These are phyloP conservation scores for Drosophila nigromelanica DNA, from an alignment of 1,140 invertebrate genomes.

Conservation along the genomic window DNA sequence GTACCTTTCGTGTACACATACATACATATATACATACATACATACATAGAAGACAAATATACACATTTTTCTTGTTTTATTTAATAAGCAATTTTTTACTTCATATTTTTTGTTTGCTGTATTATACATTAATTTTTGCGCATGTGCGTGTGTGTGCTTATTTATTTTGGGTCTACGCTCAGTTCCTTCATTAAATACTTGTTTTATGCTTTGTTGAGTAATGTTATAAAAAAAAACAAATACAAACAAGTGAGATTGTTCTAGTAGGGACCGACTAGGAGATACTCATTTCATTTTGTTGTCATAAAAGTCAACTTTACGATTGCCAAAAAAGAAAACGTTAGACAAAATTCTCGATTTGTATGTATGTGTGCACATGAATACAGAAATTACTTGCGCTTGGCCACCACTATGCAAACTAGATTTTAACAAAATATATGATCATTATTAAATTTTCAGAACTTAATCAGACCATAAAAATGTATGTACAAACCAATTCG, in stretches of 20 bases:
- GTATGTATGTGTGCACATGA: too few species aligned
- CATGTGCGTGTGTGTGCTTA: constrained; percentile 39
- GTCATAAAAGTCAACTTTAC: too few species aligned
- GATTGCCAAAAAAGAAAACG: too few species aligned
- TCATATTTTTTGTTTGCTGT: constrained; percentile 53
- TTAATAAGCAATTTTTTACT: constrained; percentile 71
- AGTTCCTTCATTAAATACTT: constrained; percentile 82
- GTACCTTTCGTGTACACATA: constrained; percentile 68
- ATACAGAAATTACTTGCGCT: too few species aligned
- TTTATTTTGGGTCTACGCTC: constrained; percentile 57
- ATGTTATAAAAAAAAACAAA: constrained; percentile 20
- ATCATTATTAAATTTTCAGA: too few species aligned
- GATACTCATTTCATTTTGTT: too few species aligned
- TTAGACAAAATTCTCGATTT: too few species aligned
- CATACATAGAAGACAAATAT: constrained; percentile 15
- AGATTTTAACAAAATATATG: too few species aligned
- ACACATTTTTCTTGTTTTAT: constrained; percentile 52
- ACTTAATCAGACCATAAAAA: too few species aligned
- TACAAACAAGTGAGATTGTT: constrained; percentile 5
- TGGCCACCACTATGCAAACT: too few species aligned
- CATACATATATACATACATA: constrained; percentile 32
- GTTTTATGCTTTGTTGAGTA: constrained; percentile 71
- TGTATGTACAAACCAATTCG: too few species aligned
- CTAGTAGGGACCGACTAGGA: constrained; percentile 2
- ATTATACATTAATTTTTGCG: constrained; percentile 58